Conservation (phyloP, 2,113 vertebrate genomes). For the Triplophysa siluroides region DNA sequence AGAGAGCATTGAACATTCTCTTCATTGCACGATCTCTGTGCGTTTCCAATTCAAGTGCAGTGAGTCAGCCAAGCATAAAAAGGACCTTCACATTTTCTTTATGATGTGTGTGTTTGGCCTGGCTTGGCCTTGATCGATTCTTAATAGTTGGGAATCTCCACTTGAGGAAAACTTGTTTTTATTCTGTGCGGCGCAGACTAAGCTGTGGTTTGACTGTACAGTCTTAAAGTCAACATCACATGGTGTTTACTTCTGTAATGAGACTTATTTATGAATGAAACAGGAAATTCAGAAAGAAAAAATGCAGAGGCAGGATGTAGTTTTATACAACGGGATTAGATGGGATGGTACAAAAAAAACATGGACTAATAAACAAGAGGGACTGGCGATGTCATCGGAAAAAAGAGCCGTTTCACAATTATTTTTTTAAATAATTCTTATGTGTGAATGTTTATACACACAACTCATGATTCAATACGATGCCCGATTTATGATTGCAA, state of each 20-base stretch:
- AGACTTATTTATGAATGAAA: neutral
- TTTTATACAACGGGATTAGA: neutral
- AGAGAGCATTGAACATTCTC: constrained; percentile 23
- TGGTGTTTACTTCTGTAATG: constrained; percentile 1
- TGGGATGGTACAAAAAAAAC: too few species aligned
- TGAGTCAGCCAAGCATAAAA: neutral
- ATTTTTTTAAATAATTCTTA: too few species aligned
- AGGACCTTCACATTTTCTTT: constrained; percentile 69
- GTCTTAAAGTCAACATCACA: neutral
- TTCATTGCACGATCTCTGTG: neutral
- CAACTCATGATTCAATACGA: too few species aligned
- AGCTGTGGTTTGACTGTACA: neutral
- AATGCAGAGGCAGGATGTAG: neutral
- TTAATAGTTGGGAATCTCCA: neutral
- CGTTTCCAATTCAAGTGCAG: neutral
- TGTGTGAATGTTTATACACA: too few species aligned
- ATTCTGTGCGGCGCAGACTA: neutral
- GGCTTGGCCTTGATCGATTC: neutral
- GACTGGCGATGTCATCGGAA: too few species aligned
- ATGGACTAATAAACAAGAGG: too few species aligned
- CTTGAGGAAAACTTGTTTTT: neutral
- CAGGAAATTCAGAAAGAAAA: neutral
- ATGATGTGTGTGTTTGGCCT: constrained; percentile 61
- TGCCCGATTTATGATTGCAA: too few species aligned
- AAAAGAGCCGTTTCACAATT: too few species aligned